Conservation (phyloP, 2,113 vertebrate species). For the Charadrius vociferus region DNA sequence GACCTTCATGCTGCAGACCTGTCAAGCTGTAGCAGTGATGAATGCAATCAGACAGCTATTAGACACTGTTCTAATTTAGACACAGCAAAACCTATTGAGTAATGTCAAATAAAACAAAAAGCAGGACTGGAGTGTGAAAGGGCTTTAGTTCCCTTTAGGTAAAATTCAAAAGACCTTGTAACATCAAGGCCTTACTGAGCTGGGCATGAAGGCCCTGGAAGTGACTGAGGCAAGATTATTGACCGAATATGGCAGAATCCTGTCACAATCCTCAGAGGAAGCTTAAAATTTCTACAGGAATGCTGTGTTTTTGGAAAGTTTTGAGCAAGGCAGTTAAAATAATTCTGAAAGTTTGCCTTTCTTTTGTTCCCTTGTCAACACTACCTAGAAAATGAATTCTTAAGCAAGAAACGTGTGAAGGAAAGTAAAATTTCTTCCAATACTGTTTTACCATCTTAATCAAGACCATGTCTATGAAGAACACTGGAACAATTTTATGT, state of each 20-base stretch:
- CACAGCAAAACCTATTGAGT: constrained; percentile 42
- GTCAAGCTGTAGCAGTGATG: constrained; percentile 53
- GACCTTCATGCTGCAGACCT: constrained; percentile 61
- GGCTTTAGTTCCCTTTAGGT: constrained; percentile 51
- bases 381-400: neutral
- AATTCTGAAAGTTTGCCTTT: neutral
- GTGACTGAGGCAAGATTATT: constrained; percentile 7
- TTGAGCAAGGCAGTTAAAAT: neutral
- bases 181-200: constrained; percentile 32
- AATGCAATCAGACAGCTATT: constrained; percentile 69
- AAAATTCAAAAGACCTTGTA: constrained; percentile 56
- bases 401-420: neutral
- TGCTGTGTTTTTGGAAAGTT: neutral
- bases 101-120: constrained; percentile 65
- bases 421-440: neutral
- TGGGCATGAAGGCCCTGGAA: constrained; percentile 17
- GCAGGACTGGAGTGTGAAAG: constrained; percentile 42
- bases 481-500: neutral
- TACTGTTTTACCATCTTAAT: neutral
- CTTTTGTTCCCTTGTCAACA: neutral
- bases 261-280: neutral
- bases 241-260: neutral
- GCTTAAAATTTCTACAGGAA: neutral
- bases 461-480: neutral
- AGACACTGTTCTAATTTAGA: constrained; percentile 65